These are phyloP conservation scores for Lepus europaeus DNA, from an alignment of 2,113 vertebrate genomes.

Conservation along the genomic window DNA sequence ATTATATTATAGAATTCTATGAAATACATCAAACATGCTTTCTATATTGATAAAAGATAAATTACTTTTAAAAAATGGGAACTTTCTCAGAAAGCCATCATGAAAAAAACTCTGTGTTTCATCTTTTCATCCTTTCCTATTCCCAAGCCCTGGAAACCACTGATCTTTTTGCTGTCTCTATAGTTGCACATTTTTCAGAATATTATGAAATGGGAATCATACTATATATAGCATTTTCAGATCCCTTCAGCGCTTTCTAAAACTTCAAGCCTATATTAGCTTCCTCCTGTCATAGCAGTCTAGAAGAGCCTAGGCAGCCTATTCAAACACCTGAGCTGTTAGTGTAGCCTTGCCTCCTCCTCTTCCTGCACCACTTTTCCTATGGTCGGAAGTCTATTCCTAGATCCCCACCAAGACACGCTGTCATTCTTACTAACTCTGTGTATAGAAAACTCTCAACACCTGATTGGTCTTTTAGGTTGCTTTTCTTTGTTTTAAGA, in stretches of 20 bases:
- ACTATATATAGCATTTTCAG: not conserved
- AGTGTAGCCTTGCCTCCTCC: not conserved
- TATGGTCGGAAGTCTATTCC: not conserved
- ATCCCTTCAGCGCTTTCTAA: not conserved
- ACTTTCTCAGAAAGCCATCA: not conserved
- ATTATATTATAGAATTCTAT: too few species aligned
- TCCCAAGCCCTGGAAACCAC: not conserved
- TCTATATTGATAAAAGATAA: too few species aligned
- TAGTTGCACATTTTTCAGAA: not conserved
- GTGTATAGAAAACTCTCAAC: conserved; percentile 19
- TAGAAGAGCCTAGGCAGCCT: not conserved
- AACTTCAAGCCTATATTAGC: not conserved
- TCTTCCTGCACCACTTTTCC: not conserved
- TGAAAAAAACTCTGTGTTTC: not conserved
- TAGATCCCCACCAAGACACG: not conserved
- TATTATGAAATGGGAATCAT: not conserved
- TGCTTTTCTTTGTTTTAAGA: not conserved
- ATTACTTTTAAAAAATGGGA: not conserved
- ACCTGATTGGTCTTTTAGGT: not conserved
- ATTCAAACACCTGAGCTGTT: not conserved
- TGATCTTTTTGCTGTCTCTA: not conserved
- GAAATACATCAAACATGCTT: too few species aligned
- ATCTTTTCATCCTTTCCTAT: too few species aligned
- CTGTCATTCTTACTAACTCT: not conserved
- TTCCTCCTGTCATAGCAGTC: not conserved